phyloP scores from a whole-genome alignment of 2,113 vertebrate genomes.

The Terrapene triunguis region DNA sequence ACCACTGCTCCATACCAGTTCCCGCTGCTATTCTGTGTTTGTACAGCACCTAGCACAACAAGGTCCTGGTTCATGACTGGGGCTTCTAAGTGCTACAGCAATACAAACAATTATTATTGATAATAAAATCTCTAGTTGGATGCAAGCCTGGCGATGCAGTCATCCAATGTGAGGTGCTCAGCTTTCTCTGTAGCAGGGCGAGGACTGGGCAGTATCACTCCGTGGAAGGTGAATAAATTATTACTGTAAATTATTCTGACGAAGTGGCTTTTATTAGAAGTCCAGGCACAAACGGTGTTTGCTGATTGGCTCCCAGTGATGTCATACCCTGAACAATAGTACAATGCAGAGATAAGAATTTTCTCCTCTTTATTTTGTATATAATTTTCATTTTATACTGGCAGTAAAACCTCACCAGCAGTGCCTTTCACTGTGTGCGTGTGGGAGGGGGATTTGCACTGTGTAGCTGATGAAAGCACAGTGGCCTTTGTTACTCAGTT shows the following conservation, averaged over 20 bases:
- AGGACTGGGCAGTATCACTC: background rate
- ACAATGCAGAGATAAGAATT: background rate
- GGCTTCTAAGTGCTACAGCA: background rate
- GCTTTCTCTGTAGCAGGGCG: background rate
- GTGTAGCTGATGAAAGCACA: constrained; percentile 47
- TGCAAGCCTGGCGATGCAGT: background rate
- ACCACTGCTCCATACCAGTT: accelerated
- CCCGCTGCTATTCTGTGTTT: background rate
- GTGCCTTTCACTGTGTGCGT: background rate
- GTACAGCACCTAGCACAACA: background rate
- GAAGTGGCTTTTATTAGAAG: constrained; percentile 72
- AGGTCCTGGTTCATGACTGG: background rate
- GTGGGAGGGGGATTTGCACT: background rate
- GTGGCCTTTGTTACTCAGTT: constrained; percentile 42
- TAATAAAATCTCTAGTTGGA: background rate
- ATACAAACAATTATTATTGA: background rate
- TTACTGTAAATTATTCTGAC: constrained; percentile 66
- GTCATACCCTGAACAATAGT: constrained; percentile 69
- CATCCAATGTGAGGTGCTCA: accelerated
- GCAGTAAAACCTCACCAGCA: constrained; percentile 28
- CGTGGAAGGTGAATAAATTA: constrained; percentile 67
- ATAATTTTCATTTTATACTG: constrained; percentile 53
- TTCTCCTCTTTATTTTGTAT: background rate
- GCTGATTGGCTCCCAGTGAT: constrained; percentile 76
- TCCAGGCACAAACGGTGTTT: constrained; percentile 68